Evolutionary conservation across 2,888 invertebrate species (phyloP).

Genomic region (Mystacides longicornis): DNA sequence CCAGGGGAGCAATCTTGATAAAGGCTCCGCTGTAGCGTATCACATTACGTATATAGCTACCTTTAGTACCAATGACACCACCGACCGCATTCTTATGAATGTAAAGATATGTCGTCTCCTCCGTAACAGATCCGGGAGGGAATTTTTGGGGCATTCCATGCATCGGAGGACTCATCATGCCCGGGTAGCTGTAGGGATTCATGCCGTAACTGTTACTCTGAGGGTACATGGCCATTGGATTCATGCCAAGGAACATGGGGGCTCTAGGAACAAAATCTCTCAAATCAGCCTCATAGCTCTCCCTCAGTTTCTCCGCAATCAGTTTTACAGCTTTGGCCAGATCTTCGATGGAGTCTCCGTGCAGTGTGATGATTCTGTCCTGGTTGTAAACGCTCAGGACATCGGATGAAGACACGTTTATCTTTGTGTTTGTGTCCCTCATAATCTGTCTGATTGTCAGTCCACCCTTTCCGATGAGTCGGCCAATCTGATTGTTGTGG

Average conservation of each 20-base stretch:
- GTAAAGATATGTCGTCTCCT: not conserved
- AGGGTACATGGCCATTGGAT: conserved; percentile 2
- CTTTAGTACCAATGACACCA: not conserved
- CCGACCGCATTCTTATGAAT: not conserved
- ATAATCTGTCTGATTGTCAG: conserved; percentile 96
- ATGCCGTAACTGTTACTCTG: not conserved
- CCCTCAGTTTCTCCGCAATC: conserved; percentile 90
- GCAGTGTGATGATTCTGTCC: conserved; percentile 94
- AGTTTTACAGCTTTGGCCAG: conserved; percentile 88
- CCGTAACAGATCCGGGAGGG: not conserved
- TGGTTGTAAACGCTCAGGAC: conserved; percentile 91
- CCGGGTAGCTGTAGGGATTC: not conserved
- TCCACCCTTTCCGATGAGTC: conserved; percentile 95
- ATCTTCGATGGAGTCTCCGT: conserved; percentile 78
- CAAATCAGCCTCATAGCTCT: conserved; percentile 92
- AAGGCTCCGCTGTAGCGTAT: conserved; percentile 5
- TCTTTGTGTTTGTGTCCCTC: conserved; percentile 95
- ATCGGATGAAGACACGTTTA: conserved; percentile 91
- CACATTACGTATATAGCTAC: not conserved
- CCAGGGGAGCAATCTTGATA: not conserved
- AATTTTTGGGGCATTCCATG: not conserved
- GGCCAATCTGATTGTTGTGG: conserved; percentile 94
- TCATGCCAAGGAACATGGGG: not conserved
- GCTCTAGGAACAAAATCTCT: conserved; percentile 32
- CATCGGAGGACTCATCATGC: not conserved